phyloP scores from a whole-genome alignment of 1,140 invertebrate genomes.

The Geopemphigus sp. region DNA sequence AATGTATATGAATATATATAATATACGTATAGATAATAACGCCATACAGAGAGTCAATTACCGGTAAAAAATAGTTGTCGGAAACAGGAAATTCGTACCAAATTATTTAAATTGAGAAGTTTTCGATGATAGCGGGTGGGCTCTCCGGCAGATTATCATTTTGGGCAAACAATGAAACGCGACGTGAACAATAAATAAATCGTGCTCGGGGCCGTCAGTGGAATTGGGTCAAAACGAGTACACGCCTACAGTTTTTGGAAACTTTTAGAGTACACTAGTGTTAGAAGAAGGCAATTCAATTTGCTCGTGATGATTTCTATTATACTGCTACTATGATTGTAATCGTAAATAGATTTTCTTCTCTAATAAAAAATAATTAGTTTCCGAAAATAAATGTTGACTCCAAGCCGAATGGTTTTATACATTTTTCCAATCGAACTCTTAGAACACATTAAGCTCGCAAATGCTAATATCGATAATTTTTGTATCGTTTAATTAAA shows the following conservation, averaged over 20 bases:
- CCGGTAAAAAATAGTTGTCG: slow-evolving; percentile 17
- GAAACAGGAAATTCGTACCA: slow-evolving; percentile 35
- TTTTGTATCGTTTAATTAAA: no score
- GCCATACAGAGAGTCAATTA: not conserved
- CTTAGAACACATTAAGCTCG: no score
- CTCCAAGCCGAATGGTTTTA: not conserved
- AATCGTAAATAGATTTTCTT: not conserved
- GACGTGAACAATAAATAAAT: slow-evolving; percentile 12
- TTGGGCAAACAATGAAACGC: slow-evolving; percentile 27
- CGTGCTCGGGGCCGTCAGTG: not conserved
- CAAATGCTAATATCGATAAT: no score
- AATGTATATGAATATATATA: not conserved
- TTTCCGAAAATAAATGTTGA: not conserved
- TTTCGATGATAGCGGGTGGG: slow-evolving; percentile 14
- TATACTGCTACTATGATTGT: no score
- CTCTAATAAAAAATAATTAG: not conserved
- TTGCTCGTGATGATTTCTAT: not conserved
- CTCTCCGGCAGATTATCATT: slow-evolving; percentile 4
- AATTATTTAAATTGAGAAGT: slow-evolving; percentile 39
- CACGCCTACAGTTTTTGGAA: slow-evolving; percentile 29
- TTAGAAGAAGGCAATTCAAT: not conserved
- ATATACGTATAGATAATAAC: not conserved
- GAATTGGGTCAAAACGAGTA: slow-evolving; percentile 12
- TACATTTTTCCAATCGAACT: no score
- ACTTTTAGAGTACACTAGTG: not conserved